Base-by-base conservation (phyloP, 2,888 invertebrate species). In the Aelia acuminata region DNA sequence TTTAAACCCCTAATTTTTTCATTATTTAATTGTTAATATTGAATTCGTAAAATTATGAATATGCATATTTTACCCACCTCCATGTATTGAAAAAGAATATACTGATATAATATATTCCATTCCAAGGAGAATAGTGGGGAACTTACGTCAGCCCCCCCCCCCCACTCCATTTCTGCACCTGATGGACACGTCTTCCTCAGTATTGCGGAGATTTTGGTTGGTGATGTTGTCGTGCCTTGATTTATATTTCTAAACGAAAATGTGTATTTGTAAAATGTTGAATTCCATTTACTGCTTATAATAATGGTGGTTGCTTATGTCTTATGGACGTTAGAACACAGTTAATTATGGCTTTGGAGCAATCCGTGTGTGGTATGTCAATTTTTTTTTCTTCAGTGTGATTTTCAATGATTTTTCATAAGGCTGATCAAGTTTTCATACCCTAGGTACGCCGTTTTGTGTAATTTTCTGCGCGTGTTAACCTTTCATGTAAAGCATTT, bases 271-370 rank as follows among this genome's bases (percentile, higher is more conserved):
- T 3, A 3, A 26, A 57, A 26, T 57, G 57, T 57, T n/a, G 4
- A 26, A 26, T 26, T 26, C 26, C n/a, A 13, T 57, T 26, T 13
- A 0, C 26, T 13, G 2, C 26, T n/a, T 53, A n/a, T 8, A 57
- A 57, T 57, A 57, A 57, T 57, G 57, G 57, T 26, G 57, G 11
- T 57, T 26, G 11, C 57, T 57, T n/a, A 57, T 57, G 13, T 22
- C 8, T 2, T 57, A 57, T n/a, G 57, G 26, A 57, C 13, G 26
- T 26, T 1, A 26, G 18, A 57, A 26, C 26, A 13, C 13, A 26
- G 57, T 26, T 35, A 49, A 84, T 31, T 35, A 84, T 84, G 84
- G 84, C 84, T 84, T 50, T 84, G 35, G 84, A 84, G 35, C n/a
- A 84, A 50, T 13, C 49, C 15, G 20, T 50, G 31, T 48, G 49